Evolutionary conservation across 2,797 vertebrate genomes (phyloP).

Genomic region (Otolemur crassicaudatus): DNA sequence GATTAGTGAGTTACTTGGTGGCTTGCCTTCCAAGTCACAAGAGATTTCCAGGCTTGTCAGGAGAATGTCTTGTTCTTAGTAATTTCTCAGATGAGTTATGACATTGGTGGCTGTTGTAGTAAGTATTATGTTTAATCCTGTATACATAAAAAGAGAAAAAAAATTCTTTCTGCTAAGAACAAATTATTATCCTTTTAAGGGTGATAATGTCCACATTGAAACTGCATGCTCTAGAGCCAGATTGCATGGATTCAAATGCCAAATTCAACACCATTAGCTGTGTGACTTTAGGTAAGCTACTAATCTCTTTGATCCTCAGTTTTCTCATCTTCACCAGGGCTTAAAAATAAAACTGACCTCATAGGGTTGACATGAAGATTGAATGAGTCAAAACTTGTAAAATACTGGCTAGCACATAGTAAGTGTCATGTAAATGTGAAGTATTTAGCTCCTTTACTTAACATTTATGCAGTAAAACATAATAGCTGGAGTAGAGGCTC

Average conservation of each 20-base stretch:
- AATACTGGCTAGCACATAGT: background rate
- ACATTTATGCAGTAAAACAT: background rate
- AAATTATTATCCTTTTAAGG: background rate
- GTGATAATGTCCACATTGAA: background rate
- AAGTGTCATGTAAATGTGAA: background rate
- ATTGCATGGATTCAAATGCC: background rate
- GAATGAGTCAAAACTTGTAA: background rate
- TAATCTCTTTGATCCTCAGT: background rate
- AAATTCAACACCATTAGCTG: background rate
- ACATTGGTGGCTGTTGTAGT: too few relatives aligned
- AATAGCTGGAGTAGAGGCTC: background rate
- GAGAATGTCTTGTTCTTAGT: too few relatives aligned
- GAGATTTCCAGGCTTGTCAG: too few relatives aligned
- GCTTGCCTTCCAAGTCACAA: too few relatives aligned
- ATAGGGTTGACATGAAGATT: background rate
- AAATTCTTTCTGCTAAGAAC: background rate
- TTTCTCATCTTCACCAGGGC: background rate
- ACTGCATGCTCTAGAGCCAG: background rate
- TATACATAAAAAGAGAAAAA: background rate
- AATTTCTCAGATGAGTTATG: too few relatives aligned
- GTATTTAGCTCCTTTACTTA: background rate
- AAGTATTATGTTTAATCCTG: too few relatives aligned
- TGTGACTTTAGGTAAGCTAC: background rate
- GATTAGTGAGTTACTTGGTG: too few relatives aligned
- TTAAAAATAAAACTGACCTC: background rate